phyloP scores from a whole-genome alignment of 2,113 vertebrate genomes.

The Misgurnus mizolepis region DNA sequence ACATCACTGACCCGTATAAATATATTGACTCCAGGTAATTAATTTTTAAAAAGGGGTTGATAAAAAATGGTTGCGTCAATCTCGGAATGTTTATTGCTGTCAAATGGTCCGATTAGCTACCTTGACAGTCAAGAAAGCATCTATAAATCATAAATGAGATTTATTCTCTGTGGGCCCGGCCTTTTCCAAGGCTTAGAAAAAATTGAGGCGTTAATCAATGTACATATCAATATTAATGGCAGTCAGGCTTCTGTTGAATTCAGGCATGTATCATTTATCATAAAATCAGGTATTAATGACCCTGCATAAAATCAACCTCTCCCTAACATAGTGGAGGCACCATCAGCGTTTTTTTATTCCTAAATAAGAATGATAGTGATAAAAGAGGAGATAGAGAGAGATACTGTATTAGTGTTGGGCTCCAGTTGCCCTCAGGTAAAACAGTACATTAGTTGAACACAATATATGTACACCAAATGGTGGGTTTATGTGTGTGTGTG shows the following conservation, averaged over 20 bases:
- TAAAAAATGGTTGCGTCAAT: not conserved
- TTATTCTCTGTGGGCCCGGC: not conserved
- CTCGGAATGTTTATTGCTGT: constrained; percentile 17
- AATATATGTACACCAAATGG: constrained; percentile 25
- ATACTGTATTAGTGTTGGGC: not conserved
- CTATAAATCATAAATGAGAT: constrained; percentile 44
- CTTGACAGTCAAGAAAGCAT: not conserved
- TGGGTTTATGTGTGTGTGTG: not conserved
- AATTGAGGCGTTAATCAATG: constrained; percentile 33
- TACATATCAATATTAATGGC: constrained; percentile 39
- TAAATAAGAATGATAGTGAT: constrained; percentile 13
- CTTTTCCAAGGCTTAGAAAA: constrained; percentile 14
- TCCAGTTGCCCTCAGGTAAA: constrained; percentile 36
- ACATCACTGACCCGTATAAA: not conserved
- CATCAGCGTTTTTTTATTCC: constrained; percentile 8
- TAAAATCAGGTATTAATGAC: constrained; percentile 40
- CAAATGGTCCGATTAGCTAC: constrained; percentile 11
- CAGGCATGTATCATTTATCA: constrained; percentile 43
- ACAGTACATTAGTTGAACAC: constrained; percentile 45
- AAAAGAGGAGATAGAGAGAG: constrained; percentile 10
- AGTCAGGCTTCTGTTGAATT: constrained; percentile 23
- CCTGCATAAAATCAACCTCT: constrained; percentile 29
- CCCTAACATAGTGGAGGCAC: constrained; percentile 9
- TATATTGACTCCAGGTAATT: constrained; percentile 25
- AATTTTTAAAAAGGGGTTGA: constrained; percentile 27